Base-by-base conservation (phyloP, 1,140 invertebrate genomes). In the Musca vetustissima region DNA sequence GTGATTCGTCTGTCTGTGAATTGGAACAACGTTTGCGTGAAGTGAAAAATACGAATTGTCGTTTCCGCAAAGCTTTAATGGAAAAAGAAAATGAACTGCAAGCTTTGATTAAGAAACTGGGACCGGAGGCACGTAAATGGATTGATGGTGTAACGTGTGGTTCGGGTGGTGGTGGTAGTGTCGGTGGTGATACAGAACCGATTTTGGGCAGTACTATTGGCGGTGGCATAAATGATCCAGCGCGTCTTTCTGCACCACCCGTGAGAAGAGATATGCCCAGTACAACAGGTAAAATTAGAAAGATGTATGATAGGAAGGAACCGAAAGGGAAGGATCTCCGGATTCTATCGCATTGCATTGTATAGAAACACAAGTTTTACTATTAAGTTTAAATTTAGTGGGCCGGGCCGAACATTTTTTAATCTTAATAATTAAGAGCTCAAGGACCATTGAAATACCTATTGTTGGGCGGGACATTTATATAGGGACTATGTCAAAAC, bases 61-160 rank as follows among this genome's bases (percentile, higher is more conserved):
- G 91, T 66, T 93, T 91, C 79, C 85, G 91, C 1, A 90, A 93
- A 73, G 89, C 91, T 49, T 83, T 95, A 47, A 84, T 92, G 77
- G 92, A 93, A 65, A 90, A 90, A 74, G 92, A 94, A 75, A 89
- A 88, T 22, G 92, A 94, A 75, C 83, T 94, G 70, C 91, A 94
- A 85, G 79, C 75, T 0, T 67, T 83, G 1, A 82, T 83, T 53
- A 74, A 80, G 0, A 83, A 82, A 48, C 52, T 83, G 28, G 81
- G 81, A 8, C 81, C 80, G 8, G 81, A 83, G 70, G 79, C 81
- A 1, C 72, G 78, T 19, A 81, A 81, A 55, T 83, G 81, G 81
- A 76, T 83, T 28, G 81, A 83, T 57, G 80, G 80, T 11, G 79
- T 78, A 4, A 78, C 74, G n/a, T 81, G 79, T 32, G 49, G 47